Evolutionary conservation across 2,888 invertebrate genomes (phyloP).

Genomic region (Enchytraeus crypticus): DNA sequence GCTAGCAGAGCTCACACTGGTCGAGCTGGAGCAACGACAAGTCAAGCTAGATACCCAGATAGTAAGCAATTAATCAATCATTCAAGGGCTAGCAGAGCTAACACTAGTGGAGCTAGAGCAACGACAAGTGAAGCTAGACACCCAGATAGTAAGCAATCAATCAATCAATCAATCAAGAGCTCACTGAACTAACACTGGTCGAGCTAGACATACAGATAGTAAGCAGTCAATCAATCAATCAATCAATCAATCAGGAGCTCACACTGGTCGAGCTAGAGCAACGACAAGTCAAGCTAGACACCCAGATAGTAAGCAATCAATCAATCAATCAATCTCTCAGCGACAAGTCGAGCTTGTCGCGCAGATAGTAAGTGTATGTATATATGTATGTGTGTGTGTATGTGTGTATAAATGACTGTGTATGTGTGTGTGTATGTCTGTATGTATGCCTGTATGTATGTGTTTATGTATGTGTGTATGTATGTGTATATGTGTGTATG

Average conservation of each 20-base stretch:
- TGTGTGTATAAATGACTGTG: too few species aligned
- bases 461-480: too few species aligned
- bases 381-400: too few species aligned
- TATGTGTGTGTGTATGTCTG: too few species aligned
- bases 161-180: slow-evolving; percentile 40
- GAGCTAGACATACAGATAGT: slow-evolving; percentile 30
- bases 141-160: slow-evolving; percentile 31
- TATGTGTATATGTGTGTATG: too few species aligned
- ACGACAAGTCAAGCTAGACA: slow-evolving; percentile 30
- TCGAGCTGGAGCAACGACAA: slow-evolving; percentile 39
- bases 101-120: slow-evolving; percentile 41
- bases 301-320: slow-evolving; percentile 31
- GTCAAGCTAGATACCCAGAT: slow-evolving; percentile 32
- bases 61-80: slow-evolving; percentile 30
- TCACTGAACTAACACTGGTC: slow-evolving; percentile 38
- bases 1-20: slow-evolving; percentile 37
- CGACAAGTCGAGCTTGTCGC: slow-evolving; percentile 31
- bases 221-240: too few species aligned
- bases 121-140: slow-evolving; percentile 30
- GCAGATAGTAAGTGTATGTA: slow-evolving; percentile 36
- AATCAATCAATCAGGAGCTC: too few species aligned
- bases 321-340: slow-evolving; percentile 41
- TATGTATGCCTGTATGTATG: too few species aligned
- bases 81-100: slow-evolving; percentile 41
- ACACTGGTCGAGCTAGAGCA: slow-evolving; percentile 41